Percentiles rank a stretch among this genome's conserved stretches.
These are phyloP conservation scores for Crenichthys baileyi DNA, from an alignment of 2,797 vertebrate species.

Conservation along the genomic window DNA sequence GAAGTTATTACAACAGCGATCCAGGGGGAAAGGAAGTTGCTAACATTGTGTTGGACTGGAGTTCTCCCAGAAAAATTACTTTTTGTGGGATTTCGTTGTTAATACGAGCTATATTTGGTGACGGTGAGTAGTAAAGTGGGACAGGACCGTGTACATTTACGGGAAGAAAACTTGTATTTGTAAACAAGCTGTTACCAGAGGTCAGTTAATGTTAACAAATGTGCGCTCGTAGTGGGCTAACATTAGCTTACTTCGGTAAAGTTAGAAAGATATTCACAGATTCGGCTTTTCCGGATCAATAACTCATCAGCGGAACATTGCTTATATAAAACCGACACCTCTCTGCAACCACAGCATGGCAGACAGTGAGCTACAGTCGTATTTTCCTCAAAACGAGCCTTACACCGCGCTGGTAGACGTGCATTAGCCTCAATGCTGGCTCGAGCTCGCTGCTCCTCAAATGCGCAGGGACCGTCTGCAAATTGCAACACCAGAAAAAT, in stretches of 20 bases:
- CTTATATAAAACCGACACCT: no score
- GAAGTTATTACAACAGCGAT: slow-evolving; percentile 4
- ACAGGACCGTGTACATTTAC: not conserved
- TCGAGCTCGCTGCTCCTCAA: no score
- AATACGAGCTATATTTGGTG: rapidly evolving
- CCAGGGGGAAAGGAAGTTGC: not conserved
- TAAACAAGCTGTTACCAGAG: not conserved
- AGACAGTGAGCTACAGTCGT: no score
- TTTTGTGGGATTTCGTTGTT: not conserved
- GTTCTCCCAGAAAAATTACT: not conserved
- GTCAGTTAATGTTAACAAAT: not conserved
- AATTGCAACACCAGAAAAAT: no score
- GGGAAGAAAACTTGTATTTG: not conserved
- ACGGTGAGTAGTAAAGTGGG: slow-evolving; percentile 40
- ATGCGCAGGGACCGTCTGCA: no score
- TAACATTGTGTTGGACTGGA: rapidly evolving
- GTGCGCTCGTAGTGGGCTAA: not conserved
- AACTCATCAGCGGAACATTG: no score
- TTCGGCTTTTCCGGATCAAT: no score
- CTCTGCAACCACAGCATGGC: no score
- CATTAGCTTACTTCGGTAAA: not conserved
- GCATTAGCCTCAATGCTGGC: no score
- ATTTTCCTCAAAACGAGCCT: no score
- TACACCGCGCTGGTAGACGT: no score
- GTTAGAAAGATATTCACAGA: no score